phyloP scores from a whole-genome alignment of 2,797 vertebrate species.

The Gallinago stenura region DNA sequence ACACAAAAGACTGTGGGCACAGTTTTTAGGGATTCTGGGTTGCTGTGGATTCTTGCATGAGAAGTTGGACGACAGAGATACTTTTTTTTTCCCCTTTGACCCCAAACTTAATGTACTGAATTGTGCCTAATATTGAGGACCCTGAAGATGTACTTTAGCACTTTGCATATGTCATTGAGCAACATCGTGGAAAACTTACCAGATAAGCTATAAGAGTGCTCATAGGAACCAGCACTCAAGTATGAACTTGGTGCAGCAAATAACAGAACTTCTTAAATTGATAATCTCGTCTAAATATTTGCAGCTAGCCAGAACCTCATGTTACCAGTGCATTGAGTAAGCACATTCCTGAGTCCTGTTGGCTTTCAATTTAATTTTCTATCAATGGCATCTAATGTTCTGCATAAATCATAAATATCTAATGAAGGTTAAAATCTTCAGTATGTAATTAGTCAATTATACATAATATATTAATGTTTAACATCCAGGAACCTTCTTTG shows the following conservation, averaged over 20 bases:
- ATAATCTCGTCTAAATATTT: neutral
- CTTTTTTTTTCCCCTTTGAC: neutral
- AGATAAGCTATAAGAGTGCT: neutral
- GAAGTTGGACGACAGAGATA: neutral
- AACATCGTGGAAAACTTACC: neutral
- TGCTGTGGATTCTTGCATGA: neutral
- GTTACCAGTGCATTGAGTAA: neutral
- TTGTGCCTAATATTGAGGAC: neutral
- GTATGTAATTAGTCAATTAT: neutral
- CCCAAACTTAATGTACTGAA: fast-evolving
- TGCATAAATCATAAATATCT: neutral
- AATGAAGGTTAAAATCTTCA: neutral
- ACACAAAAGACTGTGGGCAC: neutral
- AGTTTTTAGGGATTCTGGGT: neutral
- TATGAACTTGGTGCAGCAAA: neutral
- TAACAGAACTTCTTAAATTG: neutral
- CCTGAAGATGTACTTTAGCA: neutral
- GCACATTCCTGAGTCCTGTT: neutral
- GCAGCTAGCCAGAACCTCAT: neutral
- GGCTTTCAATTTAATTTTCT: neutral
- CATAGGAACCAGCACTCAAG: neutral
- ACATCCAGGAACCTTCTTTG: neutral
- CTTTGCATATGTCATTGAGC: neutral
- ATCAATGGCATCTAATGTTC: neutral
- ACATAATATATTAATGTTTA: neutral